Evolutionary conservation across 2,113 vertebrate genomes (phyloP), one percentile per base, ranked within the genome.

Genomic region (Macaca fascicularis): DNA sequence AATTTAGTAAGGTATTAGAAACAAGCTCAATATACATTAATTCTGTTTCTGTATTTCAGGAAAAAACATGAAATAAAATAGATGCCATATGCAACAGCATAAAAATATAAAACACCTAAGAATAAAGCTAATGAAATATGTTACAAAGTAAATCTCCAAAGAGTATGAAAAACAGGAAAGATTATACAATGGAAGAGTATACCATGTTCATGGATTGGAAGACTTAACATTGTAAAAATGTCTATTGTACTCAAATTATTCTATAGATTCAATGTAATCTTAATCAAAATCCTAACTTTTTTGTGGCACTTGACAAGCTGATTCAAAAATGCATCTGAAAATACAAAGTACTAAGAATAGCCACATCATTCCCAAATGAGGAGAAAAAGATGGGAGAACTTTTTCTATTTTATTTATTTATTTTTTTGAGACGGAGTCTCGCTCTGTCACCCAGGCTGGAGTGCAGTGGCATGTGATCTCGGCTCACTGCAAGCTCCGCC

Each of bases 1-100:
- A 55, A 32, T 11, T 94, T 89, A 83, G 84, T 50, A 61, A 89
- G 55, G 20, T 64, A 93, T 64, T 74, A 85, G 72, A 95, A 93
- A 67, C 11, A 90, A 84, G n/a, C 27, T 40, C 57, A 67, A 78
- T 40, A 69, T 8, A 32, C 1, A n/a, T 81, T 91, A 40, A 48
- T 40, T 83, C 16, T 16, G 43, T 81, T 85, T 57, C 38, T 69
- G 35, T 59, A 23, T 69, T n/a, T n/a, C 38, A 87, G 23, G 80
- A 25, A 76, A 87, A 90, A 74, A 32, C 45, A 40, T 85, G 57
- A 78, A 70, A 59, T 70, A 50, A 72, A 80, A 91, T 48, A 48
- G 23, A 48, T 8, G 23, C 35, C 27, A 30, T 59, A 76, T 91
- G 22, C 19, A 83, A 82, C 19, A 76, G 8, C 48, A 82, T 59